Percentiles rank a stretch among this genome's conserved stretches.
Evolutionary conservation across 1,140 invertebrate genomes (phyloP).

Genomic region (Procambarus clarkii): DNA sequence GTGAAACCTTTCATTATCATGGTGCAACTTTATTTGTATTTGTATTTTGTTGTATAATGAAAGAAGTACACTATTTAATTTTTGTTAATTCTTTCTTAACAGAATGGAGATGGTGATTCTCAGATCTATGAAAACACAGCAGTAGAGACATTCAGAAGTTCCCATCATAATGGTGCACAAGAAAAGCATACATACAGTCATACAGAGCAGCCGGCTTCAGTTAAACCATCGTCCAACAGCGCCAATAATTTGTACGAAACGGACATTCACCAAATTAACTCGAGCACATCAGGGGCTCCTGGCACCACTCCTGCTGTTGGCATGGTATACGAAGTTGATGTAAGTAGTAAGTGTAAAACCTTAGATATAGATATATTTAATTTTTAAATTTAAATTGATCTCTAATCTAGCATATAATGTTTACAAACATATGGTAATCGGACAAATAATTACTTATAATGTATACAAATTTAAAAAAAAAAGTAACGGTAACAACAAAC

Average conservation of each 20-base stretch:
- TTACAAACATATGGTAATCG: too few relatives aligned
- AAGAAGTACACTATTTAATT: too few relatives aligned
- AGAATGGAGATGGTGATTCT: neutral
- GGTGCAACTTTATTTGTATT: too few relatives aligned
- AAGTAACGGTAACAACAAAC: too few relatives aligned
- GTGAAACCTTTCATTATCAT: too few relatives aligned
- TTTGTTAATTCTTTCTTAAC: neutral
- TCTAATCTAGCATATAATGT: too few relatives aligned
- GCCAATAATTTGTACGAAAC: neutral
- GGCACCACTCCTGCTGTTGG: constrained; percentile 12
- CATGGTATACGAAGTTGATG: constrained; percentile 57
- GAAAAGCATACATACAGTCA: neutral
- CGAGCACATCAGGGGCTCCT: neutral
- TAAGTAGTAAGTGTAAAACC: neutral
- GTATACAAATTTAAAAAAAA: too few relatives aligned
- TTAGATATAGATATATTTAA: too few relatives aligned
- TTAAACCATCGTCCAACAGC: neutral
- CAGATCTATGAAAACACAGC: neutral
- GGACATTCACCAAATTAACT: neutral
- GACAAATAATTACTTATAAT: too few relatives aligned
- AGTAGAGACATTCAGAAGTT: neutral
- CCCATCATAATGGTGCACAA: neutral
- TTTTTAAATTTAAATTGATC: too few relatives aligned
- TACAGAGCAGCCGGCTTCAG: neutral
- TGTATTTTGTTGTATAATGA: too few relatives aligned